A percentile compares a stretch with the other conserved stretches of the same genome.
phyloP scores from a whole-genome alignment of 2,888 invertebrate genomes.

The Melitaea athalia region DNA sequence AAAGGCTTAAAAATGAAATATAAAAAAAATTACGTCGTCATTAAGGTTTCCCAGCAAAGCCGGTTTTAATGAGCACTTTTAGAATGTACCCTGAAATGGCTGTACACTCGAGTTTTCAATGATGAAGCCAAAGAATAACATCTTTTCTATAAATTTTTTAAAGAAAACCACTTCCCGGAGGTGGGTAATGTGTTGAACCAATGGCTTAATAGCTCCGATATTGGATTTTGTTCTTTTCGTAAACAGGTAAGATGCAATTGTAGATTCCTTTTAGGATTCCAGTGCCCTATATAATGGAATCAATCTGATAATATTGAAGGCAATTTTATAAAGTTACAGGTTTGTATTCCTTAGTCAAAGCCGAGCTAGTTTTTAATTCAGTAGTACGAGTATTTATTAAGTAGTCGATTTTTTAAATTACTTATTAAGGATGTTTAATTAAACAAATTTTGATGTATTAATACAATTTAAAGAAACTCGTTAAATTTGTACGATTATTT shows the following conservation, averaged over 20 bases:
- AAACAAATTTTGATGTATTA: no score
- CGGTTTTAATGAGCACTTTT: slow-evolving; percentile 24
- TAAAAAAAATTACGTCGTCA: slow-evolving; percentile 23
- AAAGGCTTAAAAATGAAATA: slow-evolving; percentile 19
- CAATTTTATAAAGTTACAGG: no score
- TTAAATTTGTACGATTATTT: no score
- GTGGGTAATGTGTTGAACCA: slow-evolving; percentile 6
- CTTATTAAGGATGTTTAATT: no score
- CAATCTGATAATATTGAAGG: no score
- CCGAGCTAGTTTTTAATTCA: no score
- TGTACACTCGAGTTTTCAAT: slow-evolving; percentile 8
- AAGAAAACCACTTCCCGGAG: neutral
- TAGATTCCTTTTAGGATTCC: neutral
- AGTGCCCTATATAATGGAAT: neutral
- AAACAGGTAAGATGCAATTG: slow-evolving; percentile 1
- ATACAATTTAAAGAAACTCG: no score
- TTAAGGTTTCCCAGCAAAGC: slow-evolving; percentile 25
- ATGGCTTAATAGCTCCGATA: slow-evolving; percentile 4
- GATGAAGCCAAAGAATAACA: slow-evolving; percentile 12
- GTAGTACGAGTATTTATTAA: no score
- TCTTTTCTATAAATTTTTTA: slow-evolving; percentile 9
- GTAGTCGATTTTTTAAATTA: no score
- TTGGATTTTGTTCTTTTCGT: neutral
- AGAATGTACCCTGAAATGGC: slow-evolving; percentile 9
- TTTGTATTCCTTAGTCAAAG: no score